Base-by-base conservation (phyloP, 2,888 invertebrate genomes). In the Protophormia terraenovae region DNA sequence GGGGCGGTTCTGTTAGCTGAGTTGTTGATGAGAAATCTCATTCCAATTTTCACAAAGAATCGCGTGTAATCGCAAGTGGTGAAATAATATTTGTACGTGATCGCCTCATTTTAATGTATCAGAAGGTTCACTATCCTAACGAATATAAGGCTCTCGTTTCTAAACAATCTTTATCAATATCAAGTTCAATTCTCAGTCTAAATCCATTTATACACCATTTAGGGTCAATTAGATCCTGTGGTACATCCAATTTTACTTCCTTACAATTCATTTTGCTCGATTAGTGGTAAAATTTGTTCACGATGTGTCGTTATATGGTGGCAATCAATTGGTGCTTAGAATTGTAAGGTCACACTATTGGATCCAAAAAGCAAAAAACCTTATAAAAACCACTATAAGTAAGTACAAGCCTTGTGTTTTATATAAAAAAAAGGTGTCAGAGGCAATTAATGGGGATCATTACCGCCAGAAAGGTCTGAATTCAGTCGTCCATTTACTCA, bases 191-290 rank as follows among this genome's bases (percentile, higher is more conserved):
- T 50, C n/a, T 50, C 12, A 62, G 24, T 47, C 29, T 67, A 12
- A 86, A 72, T 58, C 72, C 58, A 7, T 41, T 72, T 41, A 0
- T 72, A 8, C 58, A 72, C 6, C 14, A 41, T 1, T 24, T 55
- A 8, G 38, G 38, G 12, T 6, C 22, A 3, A 50, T 50, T n/a
- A 19, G 50, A 19, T 22, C 22, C 5, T 50, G 50, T n/a, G 50
- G 50, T 32, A 66, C 24, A 72, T 58, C 58, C 41, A 19, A 14
- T 72, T 6, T 58, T 72, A 3, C 16, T 72, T 29, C 58, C 72
- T 0, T 72, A 58, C 12, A 72, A 58, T 19, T 27, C 41, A 27
- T 16, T 72, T 29, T 22, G 41, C 72, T 0, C 22, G 72, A 0
- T 19, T 72, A 16, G 8, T 72, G 12, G 27, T 72, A 1, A 58